Conservation (phyloP, 2,888 invertebrate genomes). For the Ptilodon capucinus region DNA sequence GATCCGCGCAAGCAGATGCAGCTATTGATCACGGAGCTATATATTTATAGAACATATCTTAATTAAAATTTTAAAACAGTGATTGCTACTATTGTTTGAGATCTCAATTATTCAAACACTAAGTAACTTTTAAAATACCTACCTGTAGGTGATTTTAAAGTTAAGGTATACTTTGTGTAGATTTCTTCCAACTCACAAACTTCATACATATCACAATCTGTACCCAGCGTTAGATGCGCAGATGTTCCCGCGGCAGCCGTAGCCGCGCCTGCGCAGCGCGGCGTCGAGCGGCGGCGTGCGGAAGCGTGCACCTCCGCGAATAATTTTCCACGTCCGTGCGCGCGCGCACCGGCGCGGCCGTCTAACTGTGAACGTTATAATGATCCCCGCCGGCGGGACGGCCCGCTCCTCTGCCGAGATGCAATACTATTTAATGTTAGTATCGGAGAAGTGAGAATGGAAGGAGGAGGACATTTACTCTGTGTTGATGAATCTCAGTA, state of each 20-base stretch:
- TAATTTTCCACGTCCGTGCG: conserved; percentile 72
- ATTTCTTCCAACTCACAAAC: neutral
- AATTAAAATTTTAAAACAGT: too few species aligned
- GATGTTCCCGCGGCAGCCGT: neutral
- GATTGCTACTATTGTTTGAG: too few species aligned
- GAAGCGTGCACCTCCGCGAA: conserved; percentile 53
- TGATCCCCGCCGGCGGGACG: conserved; percentile 40
- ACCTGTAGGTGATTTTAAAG: too few species aligned
- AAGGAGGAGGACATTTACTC: neutral
- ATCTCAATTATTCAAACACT: too few species aligned
- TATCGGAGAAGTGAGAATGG: neutral
- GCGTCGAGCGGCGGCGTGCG: conserved; percentile 29
- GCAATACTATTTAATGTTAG: conserved; percentile 2
- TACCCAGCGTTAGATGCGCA: neutral
- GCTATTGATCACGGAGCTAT: too few species aligned
- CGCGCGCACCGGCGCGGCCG: conserved; percentile 34
- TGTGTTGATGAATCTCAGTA: neutral
- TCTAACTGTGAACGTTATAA: conserved; percentile 60
- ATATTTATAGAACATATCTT: too few species aligned
- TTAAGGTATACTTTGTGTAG: too few species aligned
- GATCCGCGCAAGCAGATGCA: neutral
- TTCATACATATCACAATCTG: neutral
- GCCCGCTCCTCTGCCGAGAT: conserved; percentile 2
- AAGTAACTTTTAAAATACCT: too few species aligned
- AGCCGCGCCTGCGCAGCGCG: neutral